Conservation (phyloP, 2,797 vertebrate species). For the Sebastes steindachneri region DNA sequence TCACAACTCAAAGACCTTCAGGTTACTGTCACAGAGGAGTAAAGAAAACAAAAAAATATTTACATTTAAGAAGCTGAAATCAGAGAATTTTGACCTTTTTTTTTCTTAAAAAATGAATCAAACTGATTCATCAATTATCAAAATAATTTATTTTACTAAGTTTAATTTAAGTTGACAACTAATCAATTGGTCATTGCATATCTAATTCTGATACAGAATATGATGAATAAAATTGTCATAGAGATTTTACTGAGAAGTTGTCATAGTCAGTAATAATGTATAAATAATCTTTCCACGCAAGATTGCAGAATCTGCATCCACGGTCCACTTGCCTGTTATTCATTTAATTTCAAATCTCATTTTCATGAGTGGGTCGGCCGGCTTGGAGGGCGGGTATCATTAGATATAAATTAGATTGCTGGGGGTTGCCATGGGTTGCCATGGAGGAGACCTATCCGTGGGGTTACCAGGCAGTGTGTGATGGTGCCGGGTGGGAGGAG, state of each 20-base stretch:
- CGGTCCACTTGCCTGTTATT: slow-evolving; percentile 52
- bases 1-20: too few relatives aligned
- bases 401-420: slow-evolving; percentile 75
- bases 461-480: slow-evolving; percentile 64
- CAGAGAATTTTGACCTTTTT: too few relatives aligned
- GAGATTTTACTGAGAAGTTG: background rate
- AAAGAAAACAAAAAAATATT: too few relatives aligned
- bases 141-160: too few relatives aligned
- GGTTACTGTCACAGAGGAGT: too few relatives aligned
- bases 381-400: slow-evolving; percentile 59
- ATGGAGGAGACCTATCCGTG: slow-evolving; percentile 64
- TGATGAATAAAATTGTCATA: background rate
- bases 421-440: slow-evolving; percentile 62
- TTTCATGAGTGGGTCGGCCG: slow-evolving; percentile 55
- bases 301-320: slow-evolving; percentile 12
- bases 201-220: background rate
- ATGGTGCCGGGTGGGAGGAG: slow-evolving; percentile 63
- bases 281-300: slow-evolving; percentile 2
- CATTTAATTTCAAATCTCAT: slow-evolving; percentile 62
- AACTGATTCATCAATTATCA: too few relatives aligned
- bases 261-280: slow-evolving; percentile 3
- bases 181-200: background rate
- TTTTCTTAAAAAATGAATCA: too few relatives aligned
- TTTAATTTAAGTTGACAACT: too few relatives aligned
- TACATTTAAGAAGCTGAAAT: too few relatives aligned